A percentile compares a stretch with the other conserved stretches of the same genome.
phyloP scores from a whole-genome alignment of 2,888 invertebrate genomes.

The Ochropleura leucogaster region DNA sequence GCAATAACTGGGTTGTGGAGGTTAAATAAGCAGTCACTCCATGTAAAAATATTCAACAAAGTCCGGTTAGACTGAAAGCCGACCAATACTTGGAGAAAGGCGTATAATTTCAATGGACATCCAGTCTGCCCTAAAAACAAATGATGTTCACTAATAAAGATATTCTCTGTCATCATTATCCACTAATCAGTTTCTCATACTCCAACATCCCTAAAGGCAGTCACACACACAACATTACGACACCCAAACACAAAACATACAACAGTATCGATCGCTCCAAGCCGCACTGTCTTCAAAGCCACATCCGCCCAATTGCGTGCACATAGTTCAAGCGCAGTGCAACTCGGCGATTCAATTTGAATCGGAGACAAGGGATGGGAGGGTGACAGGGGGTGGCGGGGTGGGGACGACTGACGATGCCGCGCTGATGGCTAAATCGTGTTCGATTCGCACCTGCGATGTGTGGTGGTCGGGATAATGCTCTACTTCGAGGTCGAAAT shows the following conservation, averaged over 20 bases:
- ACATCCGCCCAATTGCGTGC: slow-evolving; percentile 82
- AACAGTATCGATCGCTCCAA: slow-evolving; percentile 66
- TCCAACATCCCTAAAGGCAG: slow-evolving; percentile 4
- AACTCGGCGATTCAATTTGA: slow-evolving; percentile 86
- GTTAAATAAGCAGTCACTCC: too few relatives aligned
- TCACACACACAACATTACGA: slow-evolving; percentile 17
- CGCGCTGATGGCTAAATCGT: slow-evolving; percentile 88
- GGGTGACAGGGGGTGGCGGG: slow-evolving; percentile 45
- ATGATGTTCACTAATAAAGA: too few relatives aligned
- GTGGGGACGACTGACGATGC: slow-evolving; percentile 80
- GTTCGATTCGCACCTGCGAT: slow-evolving; percentile 88
- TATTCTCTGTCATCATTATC: background rate
- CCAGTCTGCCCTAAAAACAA: background rate
- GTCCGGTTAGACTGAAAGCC: too few relatives aligned
- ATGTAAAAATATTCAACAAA: too few relatives aligned
- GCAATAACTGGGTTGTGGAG: too few relatives aligned
- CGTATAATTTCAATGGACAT: background rate
- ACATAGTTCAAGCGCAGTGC: slow-evolving; percentile 79
- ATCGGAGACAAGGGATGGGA: slow-evolving; percentile 75
- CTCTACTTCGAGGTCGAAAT: slow-evolving; percentile 70
- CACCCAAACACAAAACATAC: slow-evolving; percentile 49
- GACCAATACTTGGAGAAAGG: too few relatives aligned
- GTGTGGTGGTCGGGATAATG: slow-evolving; percentile 63
- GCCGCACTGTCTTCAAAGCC: slow-evolving; percentile 76
- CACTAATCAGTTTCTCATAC: background rate